Evolutionary conservation across 1,140 invertebrate species (phyloP), one percentile per base, ranked within the genome.

Genomic region (Antheraea mylitta): DNA sequence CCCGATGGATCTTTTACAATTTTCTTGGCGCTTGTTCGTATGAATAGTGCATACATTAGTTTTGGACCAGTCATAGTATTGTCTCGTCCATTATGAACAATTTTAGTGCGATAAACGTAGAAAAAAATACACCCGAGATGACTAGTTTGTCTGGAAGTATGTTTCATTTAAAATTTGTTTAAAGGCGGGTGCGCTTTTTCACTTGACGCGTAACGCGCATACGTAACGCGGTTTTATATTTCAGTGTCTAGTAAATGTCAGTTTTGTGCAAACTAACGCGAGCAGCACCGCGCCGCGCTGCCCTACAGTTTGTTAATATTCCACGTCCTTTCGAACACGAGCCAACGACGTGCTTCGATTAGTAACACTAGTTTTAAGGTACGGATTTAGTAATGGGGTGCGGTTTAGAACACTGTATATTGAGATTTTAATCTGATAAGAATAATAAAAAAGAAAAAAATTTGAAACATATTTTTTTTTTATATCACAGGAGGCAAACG

Each of bases 161-260:
- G 38, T 11, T 53, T 53, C 5, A n/a, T 53, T 53, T 13, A 13
- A 53, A 53, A 53, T 53, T 53, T 53, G 45, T 53, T 53, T 16
- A 53, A n/a, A 53, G 16, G 9, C 16, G 2, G 11, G 16, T 53
- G 45, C 61, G n/a, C 6, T 37, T 63, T 63, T 63, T 37, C 61
- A 63, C 37, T 63, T 37, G 7, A 63, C 22, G 30, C 18, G 13
- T 63, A 9, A 65, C 64, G 37, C 62, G 66, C 67, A 63, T 67
- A 64, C 42, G 38, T 18, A 68, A 67, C 45, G 38, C 62, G 72
- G 76, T 76, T 80, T 80, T 83, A 80, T 79, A 80, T 83, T 83
- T 83, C 80, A 78, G 77, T 75, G 79, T 77, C 79, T 75, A 77
- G 74, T 79, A 81, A 81, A 83, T 77, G 77, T 74, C 76, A 73